phyloP scores from a whole-genome alignment of 2,113 vertebrate genomes.

The Alethe diademata region DNA sequence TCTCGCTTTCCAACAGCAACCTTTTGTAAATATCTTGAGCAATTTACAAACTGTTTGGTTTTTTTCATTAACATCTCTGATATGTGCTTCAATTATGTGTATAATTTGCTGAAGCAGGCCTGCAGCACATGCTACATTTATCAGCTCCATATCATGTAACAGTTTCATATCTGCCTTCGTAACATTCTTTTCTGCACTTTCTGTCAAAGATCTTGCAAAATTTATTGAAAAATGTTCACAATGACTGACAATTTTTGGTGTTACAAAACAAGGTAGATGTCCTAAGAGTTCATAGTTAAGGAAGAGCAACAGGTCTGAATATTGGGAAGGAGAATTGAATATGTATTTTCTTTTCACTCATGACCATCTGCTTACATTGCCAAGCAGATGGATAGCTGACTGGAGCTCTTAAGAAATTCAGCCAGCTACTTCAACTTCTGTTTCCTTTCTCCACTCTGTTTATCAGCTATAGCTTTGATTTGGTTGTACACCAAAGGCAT shows the following conservation, averaged over 20 bases:
- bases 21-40: not conserved
- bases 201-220: not conserved
- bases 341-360: not conserved
- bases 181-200: not conserved
- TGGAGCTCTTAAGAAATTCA: not conserved
- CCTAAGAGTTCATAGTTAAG: not conserved
- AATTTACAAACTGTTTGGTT: not conserved
- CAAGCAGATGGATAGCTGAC: not conserved
- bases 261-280: not conserved
- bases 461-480: not conserved
- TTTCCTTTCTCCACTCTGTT: not conserved
- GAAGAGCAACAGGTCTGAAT: not conserved
- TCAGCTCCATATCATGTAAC: not conserved
- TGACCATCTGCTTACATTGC: not conserved
- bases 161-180: not conserved
- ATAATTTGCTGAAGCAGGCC: not conserved
- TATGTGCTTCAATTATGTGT: not conserved
- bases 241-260: not conserved
- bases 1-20: not conserved
- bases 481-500: not conserved
- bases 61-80: not conserved
- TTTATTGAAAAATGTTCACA: not conserved
- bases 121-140: not conserved
- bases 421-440: not conserved
- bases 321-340: not conserved